These are phyloP conservation scores for Albula goreensis DNA, from an alignment of 2,113 vertebrate genomes.

Conservation along the genomic window DNA sequence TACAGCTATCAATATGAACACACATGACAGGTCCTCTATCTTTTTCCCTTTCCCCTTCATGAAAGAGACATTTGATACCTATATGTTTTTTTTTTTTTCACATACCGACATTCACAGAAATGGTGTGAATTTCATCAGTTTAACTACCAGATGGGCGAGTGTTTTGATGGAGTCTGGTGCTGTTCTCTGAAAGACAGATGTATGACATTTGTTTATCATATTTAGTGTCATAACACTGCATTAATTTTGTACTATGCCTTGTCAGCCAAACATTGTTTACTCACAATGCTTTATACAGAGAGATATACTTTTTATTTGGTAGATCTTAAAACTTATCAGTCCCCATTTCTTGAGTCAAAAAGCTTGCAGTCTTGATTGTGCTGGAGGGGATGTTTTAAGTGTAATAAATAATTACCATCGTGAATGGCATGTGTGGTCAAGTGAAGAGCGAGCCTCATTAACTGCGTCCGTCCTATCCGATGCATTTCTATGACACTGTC, in stretches of 20 bases:
- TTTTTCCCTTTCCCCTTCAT: not conserved
- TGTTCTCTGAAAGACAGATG: not conserved
- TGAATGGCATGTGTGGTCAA: slow-evolving; percentile 58
- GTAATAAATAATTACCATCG: slow-evolving; percentile 57
- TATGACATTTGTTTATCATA: not conserved
- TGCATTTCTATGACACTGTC: slow-evolving; percentile 64
- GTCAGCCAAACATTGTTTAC: not conserved
- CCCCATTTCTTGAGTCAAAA: not conserved
- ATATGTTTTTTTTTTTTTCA: not conserved
- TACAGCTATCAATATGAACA: not conserved
- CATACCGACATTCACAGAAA: not conserved
- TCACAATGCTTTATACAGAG: not conserved
- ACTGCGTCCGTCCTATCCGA: slow-evolving; percentile 51
- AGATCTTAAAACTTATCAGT: not conserved
- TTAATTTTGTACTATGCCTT: not conserved
- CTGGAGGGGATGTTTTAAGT: not conserved
- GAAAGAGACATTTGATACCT: not conserved
- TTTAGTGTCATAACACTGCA: not conserved
- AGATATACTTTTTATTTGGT: not conserved
- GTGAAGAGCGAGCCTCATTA: slow-evolving; percentile 58
- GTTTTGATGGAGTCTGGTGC: not conserved
- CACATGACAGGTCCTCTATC: not conserved
- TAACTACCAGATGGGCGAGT: not conserved
- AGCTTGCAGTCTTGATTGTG: not conserved
- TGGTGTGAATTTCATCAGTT: not conserved